These are phyloP conservation scores for Cossypha niveicapilla DNA, from an alignment of 2,797 vertebrate species.

Conservation along the genomic window DNA sequence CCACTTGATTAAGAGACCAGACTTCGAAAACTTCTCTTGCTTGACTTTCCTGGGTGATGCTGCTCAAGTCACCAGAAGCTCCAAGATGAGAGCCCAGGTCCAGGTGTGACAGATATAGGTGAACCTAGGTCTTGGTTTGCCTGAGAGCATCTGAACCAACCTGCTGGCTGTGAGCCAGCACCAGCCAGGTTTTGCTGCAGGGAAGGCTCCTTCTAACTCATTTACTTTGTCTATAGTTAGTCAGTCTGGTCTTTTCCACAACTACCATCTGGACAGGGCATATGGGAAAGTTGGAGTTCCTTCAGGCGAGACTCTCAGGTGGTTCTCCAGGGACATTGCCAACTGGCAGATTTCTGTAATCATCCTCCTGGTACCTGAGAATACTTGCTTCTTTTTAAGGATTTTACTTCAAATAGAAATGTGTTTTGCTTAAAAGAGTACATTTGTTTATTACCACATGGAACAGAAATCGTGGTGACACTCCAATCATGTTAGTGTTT, in stretches of 20 bases:
- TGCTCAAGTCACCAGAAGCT: not conserved
- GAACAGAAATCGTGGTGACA: not conserved
- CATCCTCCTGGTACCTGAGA: not conserved
- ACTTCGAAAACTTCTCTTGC: not conserved
- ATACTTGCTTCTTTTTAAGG: not conserved
- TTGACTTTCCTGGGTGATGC: not conserved
- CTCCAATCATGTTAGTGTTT: not conserved
- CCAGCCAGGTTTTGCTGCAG: not conserved
- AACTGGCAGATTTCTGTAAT: not conserved
- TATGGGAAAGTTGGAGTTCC: conserved; percentile 4
- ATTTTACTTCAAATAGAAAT: not conserved
- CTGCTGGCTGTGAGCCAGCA: not conserved
- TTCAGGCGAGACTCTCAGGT: not conserved
- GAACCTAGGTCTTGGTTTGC: not conserved
- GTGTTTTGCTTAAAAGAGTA: not conserved
- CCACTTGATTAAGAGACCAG: not conserved
- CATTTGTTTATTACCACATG: not conserved
- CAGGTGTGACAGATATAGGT: not conserved
- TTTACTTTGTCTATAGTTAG: not conserved
- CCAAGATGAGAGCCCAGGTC: not conserved
- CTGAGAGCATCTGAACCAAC: not conserved
- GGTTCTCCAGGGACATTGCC: not conserved
- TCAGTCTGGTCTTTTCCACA: not conserved
- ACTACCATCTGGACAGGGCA: conserved; percentile 8
- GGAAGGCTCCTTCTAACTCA: not conserved